These are phyloP conservation scores for Lonchura striata DNA, from an alignment of 2,113 vertebrate genomes.

Conservation along the genomic window DNA sequence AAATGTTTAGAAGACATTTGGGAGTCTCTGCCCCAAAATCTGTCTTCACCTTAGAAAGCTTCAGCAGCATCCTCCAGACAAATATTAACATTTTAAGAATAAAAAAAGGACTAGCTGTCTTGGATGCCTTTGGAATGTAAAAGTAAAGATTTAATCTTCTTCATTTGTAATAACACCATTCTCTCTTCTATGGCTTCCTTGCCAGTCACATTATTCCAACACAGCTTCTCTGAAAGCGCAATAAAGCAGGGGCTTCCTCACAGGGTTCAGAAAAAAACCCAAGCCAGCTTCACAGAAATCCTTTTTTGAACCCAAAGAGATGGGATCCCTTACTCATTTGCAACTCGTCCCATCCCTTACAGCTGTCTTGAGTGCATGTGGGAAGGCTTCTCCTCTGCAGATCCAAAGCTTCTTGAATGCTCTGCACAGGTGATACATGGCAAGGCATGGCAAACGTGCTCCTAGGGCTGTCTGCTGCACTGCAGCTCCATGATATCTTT, in stretches of 20 bases:
- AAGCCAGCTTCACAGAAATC: not conserved
- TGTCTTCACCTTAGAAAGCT: not conserved
- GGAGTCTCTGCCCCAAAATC: not conserved
- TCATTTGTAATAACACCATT: not conserved
- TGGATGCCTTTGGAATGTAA: conserved; percentile 30
- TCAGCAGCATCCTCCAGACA: not conserved
- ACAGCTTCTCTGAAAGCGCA: not conserved
- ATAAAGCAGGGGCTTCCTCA: not conserved
- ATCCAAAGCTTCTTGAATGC: not conserved
- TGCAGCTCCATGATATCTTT: not conserved
- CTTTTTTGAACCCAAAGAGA: not conserved
- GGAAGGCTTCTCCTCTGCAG: not conserved
- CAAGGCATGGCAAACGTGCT: not conserved
- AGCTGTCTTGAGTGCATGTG: accelerated
- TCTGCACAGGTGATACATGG: not conserved
- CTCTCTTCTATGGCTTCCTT: not conserved
- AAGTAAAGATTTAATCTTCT: not conserved
- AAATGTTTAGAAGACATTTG: not conserved
- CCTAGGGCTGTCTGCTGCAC: not conserved
- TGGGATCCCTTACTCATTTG: not conserved
- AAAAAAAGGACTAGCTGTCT: not conserved
- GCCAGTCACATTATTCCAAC: not conserved
- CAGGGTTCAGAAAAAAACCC: not conserved
- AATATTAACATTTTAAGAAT: not conserved
- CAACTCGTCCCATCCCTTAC: not conserved